Evolutionary conservation across 2,888 invertebrate genomes (phyloP), one percentile per base, ranked within the genome.

Genomic region (Petrolisthes manimaculis): DNA sequence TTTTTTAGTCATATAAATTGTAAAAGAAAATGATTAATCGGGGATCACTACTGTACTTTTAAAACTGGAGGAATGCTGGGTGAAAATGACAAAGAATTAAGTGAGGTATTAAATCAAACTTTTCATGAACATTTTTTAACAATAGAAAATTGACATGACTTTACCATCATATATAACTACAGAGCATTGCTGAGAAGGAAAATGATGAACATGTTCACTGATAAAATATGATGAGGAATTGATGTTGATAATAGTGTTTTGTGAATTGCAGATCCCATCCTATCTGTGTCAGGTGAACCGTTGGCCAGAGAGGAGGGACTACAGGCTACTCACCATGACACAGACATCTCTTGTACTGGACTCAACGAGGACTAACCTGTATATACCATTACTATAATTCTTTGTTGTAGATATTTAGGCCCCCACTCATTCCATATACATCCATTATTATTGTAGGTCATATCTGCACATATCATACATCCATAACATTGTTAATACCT

Each of bases 201-300:
- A 37, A 37, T 37, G 37, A 37, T 37, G 37, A 37, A 37, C 37
- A 37, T 37, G 37, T 37, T 0, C 37, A 37, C 37, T 37, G 37
- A 37, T 37, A 37, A 37, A 37, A 37, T 1, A 37, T 37, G 0
- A 37, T 37, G 37, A 37, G 37, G 37, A 1, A 37, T 37, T 37
- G 18, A 54, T 51, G 51, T 5, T 5, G 37, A 18, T 61, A 51
- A 67, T 51, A 21, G 51, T n/a, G 18, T 67, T 8, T 18, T 71
- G 51, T 75, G 37, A 77, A 8, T 84, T 88, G 4, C 87, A 88
- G 87, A 88, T 74, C 87, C 87, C 51, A 88, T 88, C 69, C 74
- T 88, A 21, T 84, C 87, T 51, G 87, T 88, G 55, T 88, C 87
- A 71, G 87, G 87, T 14, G 87, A 88, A 24, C 87, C 87, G 55